Percentiles rank a stretch among this genome's conserved stretches.
Conservation (phyloP, 2,888 invertebrate genomes). For the Baronia brevicornis region DNA sequence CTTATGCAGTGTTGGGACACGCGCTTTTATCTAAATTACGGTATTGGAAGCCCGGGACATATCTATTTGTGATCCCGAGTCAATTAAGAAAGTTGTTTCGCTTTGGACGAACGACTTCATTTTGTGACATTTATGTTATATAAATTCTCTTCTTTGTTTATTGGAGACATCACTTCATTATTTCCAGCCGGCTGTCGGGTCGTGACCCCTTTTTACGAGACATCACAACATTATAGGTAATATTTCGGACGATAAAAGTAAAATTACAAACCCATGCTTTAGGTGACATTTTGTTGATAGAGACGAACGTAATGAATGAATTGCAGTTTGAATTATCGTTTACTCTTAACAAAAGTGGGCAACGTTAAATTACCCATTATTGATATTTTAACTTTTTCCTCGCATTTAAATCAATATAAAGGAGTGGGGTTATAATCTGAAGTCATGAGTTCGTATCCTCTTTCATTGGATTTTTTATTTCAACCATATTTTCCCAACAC, state of each 20-base stretch:
- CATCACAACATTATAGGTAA: conserved; percentile 12
- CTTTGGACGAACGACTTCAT: conserved; percentile 24
- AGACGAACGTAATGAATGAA: conserved; percentile 5
- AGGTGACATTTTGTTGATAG: conserved; percentile 3
- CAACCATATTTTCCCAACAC: no score
- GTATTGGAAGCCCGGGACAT: conserved; percentile 59
- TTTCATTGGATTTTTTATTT: no score
- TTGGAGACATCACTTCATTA: conserved; percentile 13
- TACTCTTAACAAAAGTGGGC: no score
- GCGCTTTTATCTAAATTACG: conserved; percentile 66
- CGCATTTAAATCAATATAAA: no score
- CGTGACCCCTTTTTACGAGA: conserved; percentile 15
- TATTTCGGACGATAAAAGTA: conserved; percentile 14
- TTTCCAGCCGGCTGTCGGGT: conserved; percentile 8
- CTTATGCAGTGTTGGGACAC: conserved; percentile 59
- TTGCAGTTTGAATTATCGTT: conserved; percentile 5
- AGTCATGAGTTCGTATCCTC: no score
- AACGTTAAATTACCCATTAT: no score
- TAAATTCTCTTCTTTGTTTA: conserved; percentile 14
- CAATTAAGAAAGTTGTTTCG: conserved; percentile 45
- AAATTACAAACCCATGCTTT: conserved; percentile 13
- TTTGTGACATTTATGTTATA: conserved; percentile 16
- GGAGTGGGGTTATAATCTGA: no score
- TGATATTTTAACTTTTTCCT: no score
- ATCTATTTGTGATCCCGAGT: conserved; percentile 43